Conservation (phyloP, 2,113 vertebrate genomes). For the Chamaea fasciata region DNA sequence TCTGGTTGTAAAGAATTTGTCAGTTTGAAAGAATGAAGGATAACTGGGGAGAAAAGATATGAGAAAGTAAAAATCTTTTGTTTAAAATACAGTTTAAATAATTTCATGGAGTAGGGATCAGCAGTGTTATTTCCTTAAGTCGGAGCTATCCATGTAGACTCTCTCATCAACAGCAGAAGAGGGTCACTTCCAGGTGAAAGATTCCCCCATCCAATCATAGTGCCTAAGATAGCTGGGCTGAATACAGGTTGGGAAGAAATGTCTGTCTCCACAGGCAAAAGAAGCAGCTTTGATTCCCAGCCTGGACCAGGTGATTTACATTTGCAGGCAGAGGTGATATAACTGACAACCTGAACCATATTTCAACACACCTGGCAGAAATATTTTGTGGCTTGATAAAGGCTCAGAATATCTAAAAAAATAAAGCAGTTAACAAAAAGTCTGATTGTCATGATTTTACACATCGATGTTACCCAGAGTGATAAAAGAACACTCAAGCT, state of each 20-base stretch:
- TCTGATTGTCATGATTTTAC: not conserved
- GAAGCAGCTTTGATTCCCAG: not conserved
- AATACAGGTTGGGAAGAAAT: not conserved
- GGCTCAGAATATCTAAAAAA: not conserved
- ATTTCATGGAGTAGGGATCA: not conserved
- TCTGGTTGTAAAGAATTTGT: not conserved
- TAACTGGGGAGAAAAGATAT: not conserved
- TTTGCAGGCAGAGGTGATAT: not conserved
- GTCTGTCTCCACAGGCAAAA: not conserved
- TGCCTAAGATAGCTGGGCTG: not conserved
- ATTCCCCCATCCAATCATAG: not conserved
- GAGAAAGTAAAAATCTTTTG: not conserved
- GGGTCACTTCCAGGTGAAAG: not conserved
- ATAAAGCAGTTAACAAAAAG: not conserved
- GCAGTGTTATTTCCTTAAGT: not conserved
- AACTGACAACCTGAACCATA: not conserved
- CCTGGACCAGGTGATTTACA: not conserved
- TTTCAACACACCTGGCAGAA: constrained; percentile 14
- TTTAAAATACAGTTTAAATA: not conserved
- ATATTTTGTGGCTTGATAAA: not conserved
- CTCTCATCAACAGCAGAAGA: not conserved
- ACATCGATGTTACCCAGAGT: not conserved
- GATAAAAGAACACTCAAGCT: not conserved
- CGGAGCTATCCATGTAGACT: not conserved
- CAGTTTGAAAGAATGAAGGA: not conserved